Evolutionary conservation across 2,113 vertebrate species (phyloP), one percentile per base, ranked within the genome.

Genomic region (Pipa parva): DNA sequence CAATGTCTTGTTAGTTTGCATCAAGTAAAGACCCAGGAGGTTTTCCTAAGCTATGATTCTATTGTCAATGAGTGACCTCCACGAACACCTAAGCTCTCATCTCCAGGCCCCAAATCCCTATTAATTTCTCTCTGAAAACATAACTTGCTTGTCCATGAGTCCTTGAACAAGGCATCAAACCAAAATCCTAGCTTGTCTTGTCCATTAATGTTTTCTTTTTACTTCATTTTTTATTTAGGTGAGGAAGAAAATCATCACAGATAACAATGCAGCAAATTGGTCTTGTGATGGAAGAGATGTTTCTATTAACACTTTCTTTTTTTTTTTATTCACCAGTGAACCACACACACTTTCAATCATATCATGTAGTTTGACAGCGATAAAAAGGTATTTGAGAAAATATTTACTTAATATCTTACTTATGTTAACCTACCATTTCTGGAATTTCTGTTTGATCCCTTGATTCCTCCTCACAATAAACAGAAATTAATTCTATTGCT

Each of bases 1-100:
- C 83, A 81, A 79, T 77, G 82, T 85, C 85, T 81, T 88, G 80
- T 85, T 82, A 87, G 85, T 87, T 83, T 85, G 80, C 83, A 82
- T 82, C 77, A 74, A 76, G 75, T 78, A 78, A 83, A 83, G 75
- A 81, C 86, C 84, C 87, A 18, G 9, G 86, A 82, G 86, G 79
- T 63, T 82, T 85, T 73, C 76, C 63, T 85, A 83, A 85, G 80
- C 83, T 82, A 78, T 78, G 81, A 84, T 83, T 86, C 79, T 59
- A 83, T 84, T 85, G 84, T 82, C 78, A 50, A 74, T 85, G 87
- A 85, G 86, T 86, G 85, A 81, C 83, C 85, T 81, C 77, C 78
- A 78, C 84, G 80, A 76, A 80, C 84, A 79, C 60, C 81, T 83
- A 77, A 86, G 84, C 83, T 81, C 78, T 48, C 9, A 77, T 82